Base-by-base conservation (phyloP, 2,888 invertebrate genomes). In the Glomeris marginata region DNA sequence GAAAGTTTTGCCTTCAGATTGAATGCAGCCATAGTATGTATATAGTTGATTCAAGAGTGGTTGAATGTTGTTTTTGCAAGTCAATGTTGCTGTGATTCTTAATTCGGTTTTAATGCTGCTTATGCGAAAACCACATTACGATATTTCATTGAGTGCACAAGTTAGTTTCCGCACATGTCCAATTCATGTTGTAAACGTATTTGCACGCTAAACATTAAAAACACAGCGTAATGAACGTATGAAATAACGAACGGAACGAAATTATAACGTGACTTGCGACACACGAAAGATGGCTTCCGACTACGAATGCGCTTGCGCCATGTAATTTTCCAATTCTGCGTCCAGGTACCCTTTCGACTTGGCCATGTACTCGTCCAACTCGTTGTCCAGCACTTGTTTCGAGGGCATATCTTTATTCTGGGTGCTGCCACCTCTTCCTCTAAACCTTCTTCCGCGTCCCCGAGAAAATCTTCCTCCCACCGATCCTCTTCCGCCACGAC, bases 331-430 rank as follows among this genome's bases (percentile, higher is more conserved):
- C 1, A 77, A 61, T 53, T 77, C 73, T n/a, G 65, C 63, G 62
- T 78, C 76, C 0, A 77, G 66, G 0, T 69, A 68, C 0, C 68
- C 66, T 59, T 75, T 77, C 21, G 76, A 76, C 58, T 75, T 74
- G 2, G 79, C 72, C 81, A 81, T 81, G 66, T 81, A 81, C 50
- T 75, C 74, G 57, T 81, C 81, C 34, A 81, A 63, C 59, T 82
- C 77, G n/a, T 71, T 72, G 58, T 81, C 81, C 48, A 81, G 63
- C 60, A 78, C 74, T 56, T 80, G 80, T 50, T 72, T 75, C 1
- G 74, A 73, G 18, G 53, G 35, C 21, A 52, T 41, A 18, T 52
- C 20, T 43, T 49, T 36, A 21, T 43, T 53, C 38, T 55, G 49
- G 3, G 57, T 53, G n/a, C 57, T 54, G 41, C 58, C 58, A 18